Evolutionary conservation across 2,888 invertebrate species (phyloP).

Genomic region (Folsomia candida): DNA sequence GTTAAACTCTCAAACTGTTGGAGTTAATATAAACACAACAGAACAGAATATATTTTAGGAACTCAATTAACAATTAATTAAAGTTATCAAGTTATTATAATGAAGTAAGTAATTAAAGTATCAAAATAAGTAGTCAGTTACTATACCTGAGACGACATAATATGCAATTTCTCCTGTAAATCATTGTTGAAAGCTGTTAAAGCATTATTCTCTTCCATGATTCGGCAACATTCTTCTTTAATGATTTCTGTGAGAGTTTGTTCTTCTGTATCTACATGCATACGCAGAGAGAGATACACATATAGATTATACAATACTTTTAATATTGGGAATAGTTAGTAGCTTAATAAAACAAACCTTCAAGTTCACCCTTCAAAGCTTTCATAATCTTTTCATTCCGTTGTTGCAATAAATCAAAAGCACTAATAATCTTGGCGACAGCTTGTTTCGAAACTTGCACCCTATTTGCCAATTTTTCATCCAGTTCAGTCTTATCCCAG

Average conservation of each 20-base stretch:
- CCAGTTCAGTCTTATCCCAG: constrained; percentile 96
- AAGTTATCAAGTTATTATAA: no score
- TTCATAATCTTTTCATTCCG: constrained; percentile 90
- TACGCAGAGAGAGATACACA: neutral
- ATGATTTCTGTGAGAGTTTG: constrained; percentile 77
- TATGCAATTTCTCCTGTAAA: constrained; percentile 88
- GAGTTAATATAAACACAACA: neutral
- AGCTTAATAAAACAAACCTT: constrained; percentile 57
- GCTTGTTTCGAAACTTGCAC: constrained; percentile 93
- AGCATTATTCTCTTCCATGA: constrained; percentile 85
- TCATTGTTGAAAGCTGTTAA: constrained; percentile 88
- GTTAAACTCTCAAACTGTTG: constrained; percentile 68
- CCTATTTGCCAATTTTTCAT: constrained; percentile 90
- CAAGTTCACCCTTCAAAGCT: constrained; percentile 78
- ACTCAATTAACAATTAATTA: no score
- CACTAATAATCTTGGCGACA: constrained; percentile 93
- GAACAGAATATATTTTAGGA: neutral
- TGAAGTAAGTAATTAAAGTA: no score
- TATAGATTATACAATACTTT: constrained; percentile 11
- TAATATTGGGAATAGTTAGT: neutral
- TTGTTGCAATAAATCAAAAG: constrained; percentile 92
- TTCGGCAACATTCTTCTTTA: constrained; percentile 78
- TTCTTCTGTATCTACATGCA: constrained; percentile 60
- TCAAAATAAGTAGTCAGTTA: neutral
- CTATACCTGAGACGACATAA: constrained; percentile 75